These are phyloP conservation scores for Daboia siamensis DNA, from an alignment of 2,113 vertebrate genomes.

Conservation along the genomic window DNA sequence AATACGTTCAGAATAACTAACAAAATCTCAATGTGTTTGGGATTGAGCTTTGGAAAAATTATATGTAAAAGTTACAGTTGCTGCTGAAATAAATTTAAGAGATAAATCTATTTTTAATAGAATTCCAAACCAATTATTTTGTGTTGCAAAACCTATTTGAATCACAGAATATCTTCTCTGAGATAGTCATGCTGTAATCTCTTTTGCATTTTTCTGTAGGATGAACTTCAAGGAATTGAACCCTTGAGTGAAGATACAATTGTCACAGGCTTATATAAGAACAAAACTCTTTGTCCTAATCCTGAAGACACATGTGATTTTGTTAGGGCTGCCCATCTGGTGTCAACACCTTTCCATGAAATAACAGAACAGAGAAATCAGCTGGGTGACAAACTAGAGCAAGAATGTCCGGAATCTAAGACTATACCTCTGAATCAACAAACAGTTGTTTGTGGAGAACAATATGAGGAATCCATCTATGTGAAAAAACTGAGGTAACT, in stretches of 20 bases:
- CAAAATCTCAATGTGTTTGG: neutral
- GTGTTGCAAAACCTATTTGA: neutral
- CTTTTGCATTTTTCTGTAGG: constrained; percentile 52
- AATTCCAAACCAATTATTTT: neutral
- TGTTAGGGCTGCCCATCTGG: constrained; percentile 72
- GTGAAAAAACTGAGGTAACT: constrained; percentile 76
- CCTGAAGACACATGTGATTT: constrained; percentile 83
- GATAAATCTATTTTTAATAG: neutral
- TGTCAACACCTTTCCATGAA: constrained; percentile 79
- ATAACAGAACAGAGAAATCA: constrained; percentile 55
- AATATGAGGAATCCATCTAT: constrained; percentile 55
- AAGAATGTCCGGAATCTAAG: constrained; percentile 44
- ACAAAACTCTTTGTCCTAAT: constrained; percentile 75
- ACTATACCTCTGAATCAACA: constrained; percentile 42
- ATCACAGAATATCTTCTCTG: neutral
- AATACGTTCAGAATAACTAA: neutral
- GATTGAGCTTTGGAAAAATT: neutral
- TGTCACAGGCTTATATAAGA: constrained; percentile 71
- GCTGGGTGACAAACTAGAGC: constrained; percentile 50
- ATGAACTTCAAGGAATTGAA: constrained; percentile 69
- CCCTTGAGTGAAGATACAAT: constrained; percentile 77
- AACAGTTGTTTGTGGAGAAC: constrained; percentile 29
- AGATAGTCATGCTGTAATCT: constrained; percentile 4
- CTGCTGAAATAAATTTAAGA: neutral
- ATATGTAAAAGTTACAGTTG: neutral